These are phyloP conservation scores for Callitettix versicolor DNA, from an alignment of 1,140 invertebrate species.

Conservation along the genomic window DNA sequence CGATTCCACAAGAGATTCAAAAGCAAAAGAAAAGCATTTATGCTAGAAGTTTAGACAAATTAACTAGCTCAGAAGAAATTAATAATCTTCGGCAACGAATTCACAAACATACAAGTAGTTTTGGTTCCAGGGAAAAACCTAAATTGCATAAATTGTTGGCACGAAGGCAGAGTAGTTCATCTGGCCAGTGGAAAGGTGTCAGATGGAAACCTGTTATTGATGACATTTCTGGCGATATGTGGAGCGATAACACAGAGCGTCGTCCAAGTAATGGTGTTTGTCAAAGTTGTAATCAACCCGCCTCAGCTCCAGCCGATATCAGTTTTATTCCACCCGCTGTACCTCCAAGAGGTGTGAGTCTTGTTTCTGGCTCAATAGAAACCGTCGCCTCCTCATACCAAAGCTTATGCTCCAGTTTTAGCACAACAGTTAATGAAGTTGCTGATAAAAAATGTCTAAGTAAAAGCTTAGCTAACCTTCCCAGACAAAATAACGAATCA, in stretches of 20 bases:
- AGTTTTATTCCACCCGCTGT: background rate
- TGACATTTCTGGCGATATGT: constrained; percentile 5
- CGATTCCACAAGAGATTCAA: background rate
- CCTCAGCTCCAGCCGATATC: background rate
- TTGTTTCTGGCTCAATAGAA: no score
- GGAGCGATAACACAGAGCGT: constrained; percentile 12
- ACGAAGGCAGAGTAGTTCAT: constrained; percentile 15
- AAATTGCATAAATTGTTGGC: background rate
- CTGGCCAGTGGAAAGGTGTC: constrained; percentile 21
- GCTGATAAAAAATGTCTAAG: no score
- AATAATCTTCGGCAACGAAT: no score
- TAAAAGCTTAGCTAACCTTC: no score
- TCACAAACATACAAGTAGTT: no score
- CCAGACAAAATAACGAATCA: no score
- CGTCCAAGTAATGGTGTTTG: background rate
- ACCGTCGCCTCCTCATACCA: no score
- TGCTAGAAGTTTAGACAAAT: no score
- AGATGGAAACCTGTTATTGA: constrained; percentile 22
- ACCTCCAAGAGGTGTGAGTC: no score
- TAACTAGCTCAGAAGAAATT: no score
- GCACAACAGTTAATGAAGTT: no score
- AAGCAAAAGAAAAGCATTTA: background rate
- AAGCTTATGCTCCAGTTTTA: no score
- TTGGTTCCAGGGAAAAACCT: background rate
- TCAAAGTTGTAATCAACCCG: background rate